phyloP scores from a whole-genome alignment of 2,113 vertebrate species.

The Nannobrachium achirus region DNA sequence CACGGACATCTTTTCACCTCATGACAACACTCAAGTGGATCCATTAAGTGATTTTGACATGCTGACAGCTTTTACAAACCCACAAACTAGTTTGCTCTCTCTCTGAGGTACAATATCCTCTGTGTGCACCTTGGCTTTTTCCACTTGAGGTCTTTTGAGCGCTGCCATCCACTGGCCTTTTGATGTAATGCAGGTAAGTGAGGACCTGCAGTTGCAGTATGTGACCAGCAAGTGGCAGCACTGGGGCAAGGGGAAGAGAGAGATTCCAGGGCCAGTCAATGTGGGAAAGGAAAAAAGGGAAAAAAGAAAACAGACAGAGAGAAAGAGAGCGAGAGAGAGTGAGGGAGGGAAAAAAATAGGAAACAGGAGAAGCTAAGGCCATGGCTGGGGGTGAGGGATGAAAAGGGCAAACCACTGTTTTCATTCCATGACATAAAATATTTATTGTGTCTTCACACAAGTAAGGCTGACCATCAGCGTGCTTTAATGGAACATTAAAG shows the following conservation, averaged over 20 bases:
- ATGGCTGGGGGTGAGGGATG: constrained; percentile 55
- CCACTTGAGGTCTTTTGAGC: constrained; percentile 29
- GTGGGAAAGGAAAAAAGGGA: constrained; percentile 16
- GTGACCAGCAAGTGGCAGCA: constrained; percentile 86
- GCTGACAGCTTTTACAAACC: constrained; percentile 10
- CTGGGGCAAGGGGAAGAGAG: constrained; percentile 74
- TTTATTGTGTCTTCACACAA: constrained; percentile 76
- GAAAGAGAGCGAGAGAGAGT: constrained; percentile 4
- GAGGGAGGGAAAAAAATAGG: constrained; percentile 7
- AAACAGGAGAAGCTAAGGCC: constrained; percentile 51
- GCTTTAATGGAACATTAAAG: constrained; percentile 69
- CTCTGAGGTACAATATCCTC: constrained; percentile 3
- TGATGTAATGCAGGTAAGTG: constrained; percentile 51
- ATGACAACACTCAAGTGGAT: constrained; percentile 19
- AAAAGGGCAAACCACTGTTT: constrained; percentile 78
- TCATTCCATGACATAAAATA: constrained; percentile 78
- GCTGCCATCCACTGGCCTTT: constrained; percentile 76
- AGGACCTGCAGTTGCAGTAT: constrained; percentile 33
- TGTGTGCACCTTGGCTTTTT: constrained; percentile 1
- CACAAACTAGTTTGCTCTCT: neutral
- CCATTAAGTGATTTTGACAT: constrained; percentile 7
- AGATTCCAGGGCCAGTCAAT: constrained; percentile 49
- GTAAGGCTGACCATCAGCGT: constrained; percentile 66
- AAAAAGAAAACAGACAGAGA: constrained; percentile 10
- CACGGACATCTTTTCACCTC: constrained; percentile 20